Evolutionary conservation across 2,888 invertebrate species (phyloP), one percentile per base, ranked within the genome.

Genomic region (Drosophila sordidula): DNA sequence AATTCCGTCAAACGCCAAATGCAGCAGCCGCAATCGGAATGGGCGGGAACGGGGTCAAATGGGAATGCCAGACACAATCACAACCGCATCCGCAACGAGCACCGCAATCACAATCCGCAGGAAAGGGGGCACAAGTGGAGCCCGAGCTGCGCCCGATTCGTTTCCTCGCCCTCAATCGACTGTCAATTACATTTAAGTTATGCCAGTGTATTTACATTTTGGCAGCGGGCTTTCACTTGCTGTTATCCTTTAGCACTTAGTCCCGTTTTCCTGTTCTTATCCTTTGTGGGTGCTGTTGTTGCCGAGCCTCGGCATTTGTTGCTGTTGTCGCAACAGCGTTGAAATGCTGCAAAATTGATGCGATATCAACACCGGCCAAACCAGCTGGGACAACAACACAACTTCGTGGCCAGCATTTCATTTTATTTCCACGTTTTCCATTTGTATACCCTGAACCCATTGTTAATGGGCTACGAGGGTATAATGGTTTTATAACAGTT

Each of bases 301-400:
- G 57, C 25, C 38, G 6, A 6, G 52, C 36, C 25, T 11, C 16
- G 16, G 44, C 4, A 32, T 16, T 14, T 22, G 29, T 12, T 46
- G 38, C 12, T 38, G 41, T 47, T 61, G 73, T 66, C 64, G 49
- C 61, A 64, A 46, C 34, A 45, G 29, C 39, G 68, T 68, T 51
- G 70, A 80, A 76, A 74, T 83, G 71, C 50, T 76, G 70, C 70
- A 77, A 81, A 75, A 71, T 85, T 69, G 79, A 87, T 87, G 71
- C 45, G 68, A 69, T 57, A 67, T 74, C 70, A 67, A 63, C 58
- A 71, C 68, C 76, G 63, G 65, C 44, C 26, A 36, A 61, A 32
- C 41, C 39, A 45, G 29, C 32, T 55, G 36, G 42, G 61, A 22
- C 42, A 55, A 22, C 38, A 55, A 44, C 22, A 32, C 22, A 41